phyloP scores from a whole-genome alignment of 2,113 vertebrate species.

The Brienomyrus brachyistius region DNA sequence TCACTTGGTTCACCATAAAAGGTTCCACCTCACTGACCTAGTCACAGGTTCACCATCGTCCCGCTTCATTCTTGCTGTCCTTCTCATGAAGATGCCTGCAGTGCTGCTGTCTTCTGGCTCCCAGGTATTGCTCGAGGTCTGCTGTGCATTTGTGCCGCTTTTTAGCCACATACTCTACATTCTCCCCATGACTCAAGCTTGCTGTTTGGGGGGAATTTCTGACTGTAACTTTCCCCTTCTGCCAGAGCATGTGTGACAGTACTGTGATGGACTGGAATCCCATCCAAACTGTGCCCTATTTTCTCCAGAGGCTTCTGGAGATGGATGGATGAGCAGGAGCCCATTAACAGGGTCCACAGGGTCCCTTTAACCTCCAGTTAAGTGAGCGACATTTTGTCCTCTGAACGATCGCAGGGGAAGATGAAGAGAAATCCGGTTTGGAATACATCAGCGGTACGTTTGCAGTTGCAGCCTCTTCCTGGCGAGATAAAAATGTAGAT shows the following conservation, averaged over 20 bases:
- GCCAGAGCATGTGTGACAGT: not conserved
- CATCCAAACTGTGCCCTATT: not conserved
- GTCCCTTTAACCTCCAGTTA: not conserved
- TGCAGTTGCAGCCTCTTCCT: not conserved
- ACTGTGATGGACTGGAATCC: not conserved
- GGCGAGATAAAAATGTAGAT: not conserved
- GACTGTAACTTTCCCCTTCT: not conserved
- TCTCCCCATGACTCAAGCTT: not conserved
- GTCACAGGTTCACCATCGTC: not conserved
- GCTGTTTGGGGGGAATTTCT: not conserved
- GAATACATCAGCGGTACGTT: not conserved
- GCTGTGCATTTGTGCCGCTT: not conserved
- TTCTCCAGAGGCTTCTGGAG: not conserved
- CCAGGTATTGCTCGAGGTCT: not conserved
- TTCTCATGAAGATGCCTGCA: not conserved
- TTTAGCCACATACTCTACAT: not conserved
- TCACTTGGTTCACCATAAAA: not conserved
- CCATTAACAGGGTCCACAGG: not conserved
- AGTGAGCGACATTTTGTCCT: not conserved
- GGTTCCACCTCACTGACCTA: not conserved
- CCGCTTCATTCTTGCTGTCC: not conserved
- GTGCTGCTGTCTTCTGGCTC: not conserved
- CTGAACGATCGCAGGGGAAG: not conserved
- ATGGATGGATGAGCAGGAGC: not conserved
- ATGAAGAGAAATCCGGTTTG: not conserved